A percentile compares a stretch with the other conserved stretches of the same genome.
Evolutionary conservation across 37 sponge, comb jelly and placozoan genomes (phyloP).

Genomic region (Petrosia ficiformis): DNA sequence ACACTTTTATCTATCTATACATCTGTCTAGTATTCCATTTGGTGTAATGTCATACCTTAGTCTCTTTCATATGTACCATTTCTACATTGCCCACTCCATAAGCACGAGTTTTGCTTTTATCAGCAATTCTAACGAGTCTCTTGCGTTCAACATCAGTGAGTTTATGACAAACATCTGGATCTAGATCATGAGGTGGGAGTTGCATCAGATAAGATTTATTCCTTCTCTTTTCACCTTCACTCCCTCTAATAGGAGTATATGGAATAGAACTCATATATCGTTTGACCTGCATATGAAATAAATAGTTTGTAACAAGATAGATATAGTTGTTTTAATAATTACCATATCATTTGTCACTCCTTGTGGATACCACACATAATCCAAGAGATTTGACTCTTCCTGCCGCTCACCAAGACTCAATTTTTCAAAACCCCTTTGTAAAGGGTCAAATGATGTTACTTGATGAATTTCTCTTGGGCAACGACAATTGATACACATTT

Average conservation of each 20-base stretch:
- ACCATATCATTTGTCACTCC: constrained; percentile 26
- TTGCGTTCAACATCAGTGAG: constrained; percentile 57
- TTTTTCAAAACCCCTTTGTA: background rate
- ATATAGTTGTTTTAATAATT: background rate
- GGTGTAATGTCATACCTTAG: background rate
- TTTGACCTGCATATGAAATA: constrained; percentile 26
- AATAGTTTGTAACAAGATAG: background rate
- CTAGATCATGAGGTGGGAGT: constrained; percentile 51
- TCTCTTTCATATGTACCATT: background rate
- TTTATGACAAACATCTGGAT: constrained; percentile 45
- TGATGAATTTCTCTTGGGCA: constrained; percentile 42
- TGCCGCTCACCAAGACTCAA: no score
- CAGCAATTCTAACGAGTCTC: constrained; percentile 48
- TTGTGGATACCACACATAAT: constrained; percentile 50
- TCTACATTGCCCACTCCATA: constrained; percentile 43
- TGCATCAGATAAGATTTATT: constrained; percentile 25
- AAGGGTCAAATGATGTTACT: background rate
- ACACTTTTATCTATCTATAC: no score
- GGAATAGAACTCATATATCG: constrained; percentile 59
- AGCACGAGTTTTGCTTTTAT: constrained; percentile 25
- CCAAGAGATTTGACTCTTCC: background rate
- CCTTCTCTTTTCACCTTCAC: constrained; percentile 21
- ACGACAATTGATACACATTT: constrained; percentile 53
- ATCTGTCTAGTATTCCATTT: no score
- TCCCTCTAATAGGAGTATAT: constrained; percentile 24